Evolutionary conservation across 2,888 invertebrate species (phyloP), one percentile per base, ranked within the genome.

Genomic region (Corbicula japonica): DNA sequence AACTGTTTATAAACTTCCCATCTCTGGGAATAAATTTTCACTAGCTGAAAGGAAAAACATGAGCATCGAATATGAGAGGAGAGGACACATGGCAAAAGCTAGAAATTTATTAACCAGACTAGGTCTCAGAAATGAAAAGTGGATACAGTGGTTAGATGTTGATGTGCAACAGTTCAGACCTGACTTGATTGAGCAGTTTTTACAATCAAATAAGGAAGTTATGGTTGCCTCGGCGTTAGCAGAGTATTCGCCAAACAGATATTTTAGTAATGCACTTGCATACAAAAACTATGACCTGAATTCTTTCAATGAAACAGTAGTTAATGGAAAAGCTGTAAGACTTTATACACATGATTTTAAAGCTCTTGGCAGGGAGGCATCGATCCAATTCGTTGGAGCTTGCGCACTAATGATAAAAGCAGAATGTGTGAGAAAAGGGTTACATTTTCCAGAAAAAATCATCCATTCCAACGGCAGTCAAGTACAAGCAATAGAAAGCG

Each of bases 71-170:
- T n/a, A n/a, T n/a, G n/a, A n/a, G n/a, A 18, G 54, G 5, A 30
- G 54, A 54, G 18, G 32, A 6, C 54, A 54, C 18, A 5, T 54
- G 15, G 54, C 32, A n/a, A 54, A 32, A 54, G 54, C 54, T 54
- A 30, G 54, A 10, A 54, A 54, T 54, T 4, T 54, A 2, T 32
- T 54, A 32, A 54, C 32, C 4, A 32, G 34, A 54, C n/a, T 32
- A 32, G 54, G 32, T 18, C 32, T 54, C 15, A 30, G 18, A n/a
- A 23, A 30, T 32, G 54, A 54, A 32, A 21, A 54, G 23, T 54
- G 54, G 54, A 30, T 32, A 32, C n/a, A 32, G 32, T 54, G 54
- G 54, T 32, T 54, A 15, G 54, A 54, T 23, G 34, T 30, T n/a
- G 54, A 54, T 54, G 54, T 54, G 18, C 5, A 10, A 5, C n/a